Base-by-base conservation (phyloP, 1,140 invertebrate genomes). In the Solen grandis region DNA sequence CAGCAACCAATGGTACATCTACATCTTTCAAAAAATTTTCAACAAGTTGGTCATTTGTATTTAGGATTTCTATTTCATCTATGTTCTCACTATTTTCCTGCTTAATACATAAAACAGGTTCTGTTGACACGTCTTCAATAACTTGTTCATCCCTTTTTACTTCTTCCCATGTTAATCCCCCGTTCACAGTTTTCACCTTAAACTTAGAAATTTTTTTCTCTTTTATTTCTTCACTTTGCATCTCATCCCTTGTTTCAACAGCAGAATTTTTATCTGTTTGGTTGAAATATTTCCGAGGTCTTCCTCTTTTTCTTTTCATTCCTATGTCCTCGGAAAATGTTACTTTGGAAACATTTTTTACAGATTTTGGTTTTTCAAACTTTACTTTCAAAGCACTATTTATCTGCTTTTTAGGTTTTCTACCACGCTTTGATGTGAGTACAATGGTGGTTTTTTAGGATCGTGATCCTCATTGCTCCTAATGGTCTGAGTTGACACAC, bases 401-500 rank as follows among this genome's bases (percentile, higher is more conserved):
- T 8, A 50, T n/a, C n/a, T 54, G 2, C 22, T 8, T 31, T 65
- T 5, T 35, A 5, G 13, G 31, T 22, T 38, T n/a, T 36, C 35
- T 10, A 36, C 31, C 22, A 14, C 19, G 33, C 33, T 33, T 52
- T 29, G 41, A 33, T n/a, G 19, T 69, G 33, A 33, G 29, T 50
- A 31, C 27, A 38, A 41, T 29, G n/a, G n/a, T 19, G 55, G 57
- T 63, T 19, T 38, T 14, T 38, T 19, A 66, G 50, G 25, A 31
- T 65, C 63, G 14, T 46, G 29, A 55, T 54, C 46, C 36, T 38
- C 57, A 22, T 66, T 62, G n/a, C 38, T 46, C 31, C 41, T 35
- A 31, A 55, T 50, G 35, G 74, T 76, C 29, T 76, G 74, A 10
- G 60, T 66, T 14, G 27, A 55, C n/a, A 60, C 36, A 66, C 74